Base-by-base conservation (phyloP, 2,797 vertebrate genomes). In the Gymnoscopelus microlampas region DNA sequence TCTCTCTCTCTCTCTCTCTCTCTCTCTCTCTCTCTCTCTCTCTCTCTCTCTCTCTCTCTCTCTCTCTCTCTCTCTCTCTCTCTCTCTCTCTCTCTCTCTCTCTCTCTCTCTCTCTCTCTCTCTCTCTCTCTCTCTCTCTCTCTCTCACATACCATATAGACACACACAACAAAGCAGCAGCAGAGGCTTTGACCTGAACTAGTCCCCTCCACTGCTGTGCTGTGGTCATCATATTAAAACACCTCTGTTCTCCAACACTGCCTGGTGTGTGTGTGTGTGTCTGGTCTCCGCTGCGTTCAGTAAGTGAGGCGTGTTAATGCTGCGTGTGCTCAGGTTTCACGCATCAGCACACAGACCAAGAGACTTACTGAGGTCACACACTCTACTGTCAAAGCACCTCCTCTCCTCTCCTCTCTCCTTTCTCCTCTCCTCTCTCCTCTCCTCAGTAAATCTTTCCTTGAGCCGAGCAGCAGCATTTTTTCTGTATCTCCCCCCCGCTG, bases 251-350 rank as follows among this genome's bases (percentile, higher is more conserved):
- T 68, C 76, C 58, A 68, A 57, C 35, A 49, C 56, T 66, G 62
- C 61, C 7, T 51, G 47, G 26, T 68, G 55, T 74, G 68, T 64
- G 11, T 63, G 60, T 68, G 75, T 80, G 81, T 88, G 88, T 88
- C 82, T 85, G 89, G 84, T 82, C 89, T 88, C 88, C 84, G 85
- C 81, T 86, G 90, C 86, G 88, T 89, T 90, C 74, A 72, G 87
- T 84, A 89, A 90, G 90, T 89, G 85, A 91, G 89, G 86, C 83
- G 79, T 87, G 80, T 83, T 88, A 86, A 92, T 92, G 88, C 87
- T 82, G 90, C 87, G 87, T 91, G 89, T 91, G 91, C 90, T 91
- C 87, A 91, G 87, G 90, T 92, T 92, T 92, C 89, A 92, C 81
- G 89, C 91, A 86, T 92, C 91, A 92, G 89, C 88, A 90, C 85